phyloP scores from a whole-genome alignment of 2,888 invertebrate genomes.

The Hypomecis punctinalis region DNA sequence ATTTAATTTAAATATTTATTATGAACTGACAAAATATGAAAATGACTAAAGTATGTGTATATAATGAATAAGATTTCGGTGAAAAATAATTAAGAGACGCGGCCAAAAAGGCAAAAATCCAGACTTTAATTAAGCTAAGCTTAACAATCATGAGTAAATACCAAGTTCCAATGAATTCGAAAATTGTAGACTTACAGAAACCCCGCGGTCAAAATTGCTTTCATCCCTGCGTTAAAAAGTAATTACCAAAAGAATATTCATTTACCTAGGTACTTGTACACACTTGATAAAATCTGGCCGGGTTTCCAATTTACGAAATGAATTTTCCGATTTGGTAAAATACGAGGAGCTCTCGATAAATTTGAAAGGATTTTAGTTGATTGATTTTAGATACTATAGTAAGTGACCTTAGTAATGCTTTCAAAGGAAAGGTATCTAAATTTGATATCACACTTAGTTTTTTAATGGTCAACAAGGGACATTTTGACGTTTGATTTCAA shows the following conservation, averaged over 20 bases:
- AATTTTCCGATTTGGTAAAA: conserved; percentile 32
- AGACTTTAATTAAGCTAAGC: too few relatives aligned
- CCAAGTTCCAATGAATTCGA: background rate
- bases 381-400: conserved; percentile 9
- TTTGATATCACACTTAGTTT: too few relatives aligned
- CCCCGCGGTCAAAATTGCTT: background rate
- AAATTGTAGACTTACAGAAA: background rate
- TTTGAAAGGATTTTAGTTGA: conserved; percentile 37
- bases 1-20: too few relatives aligned
- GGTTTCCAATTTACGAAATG: conserved; percentile 30
- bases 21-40: too few relatives aligned
- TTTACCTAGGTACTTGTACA: conserved; percentile 8
- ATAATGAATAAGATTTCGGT: too few relatives aligned
- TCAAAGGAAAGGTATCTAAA: background rate
- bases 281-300: conserved; percentile 17
- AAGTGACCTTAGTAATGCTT: background rate
- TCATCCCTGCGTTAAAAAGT: background rate
- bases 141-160: background rate
- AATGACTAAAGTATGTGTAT: too few relatives aligned
- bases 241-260: conserved; percentile 11
- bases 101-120: too few relatives aligned
- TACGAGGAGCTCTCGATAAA: conserved; percentile 25
- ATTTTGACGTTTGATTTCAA: too few relatives aligned
- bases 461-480: too few relatives aligned
- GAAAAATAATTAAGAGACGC: too few relatives aligned